These are phyloP conservation scores for Eueremaeus valkanovi DNA, from an alignment of 2,888 invertebrate genomes.

Conservation along the genomic window DNA sequence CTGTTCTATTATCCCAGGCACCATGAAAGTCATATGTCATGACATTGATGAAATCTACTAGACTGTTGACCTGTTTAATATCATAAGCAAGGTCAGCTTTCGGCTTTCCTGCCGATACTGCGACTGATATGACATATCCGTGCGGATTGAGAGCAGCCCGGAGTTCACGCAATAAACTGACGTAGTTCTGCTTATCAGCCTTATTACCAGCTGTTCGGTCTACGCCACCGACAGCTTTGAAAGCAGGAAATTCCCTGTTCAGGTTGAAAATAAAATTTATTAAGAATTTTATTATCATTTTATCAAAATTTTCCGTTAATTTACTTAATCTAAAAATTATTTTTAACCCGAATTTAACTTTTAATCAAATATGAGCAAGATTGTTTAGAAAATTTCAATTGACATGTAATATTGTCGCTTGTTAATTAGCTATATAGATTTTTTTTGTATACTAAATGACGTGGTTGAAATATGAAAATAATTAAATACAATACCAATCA, in stretches of 20 bases:
- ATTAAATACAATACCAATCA: constrained; percentile 41
- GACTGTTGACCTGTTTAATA: constrained; percentile 65
- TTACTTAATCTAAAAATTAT: too few species aligned
- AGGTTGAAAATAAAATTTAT: too few species aligned
- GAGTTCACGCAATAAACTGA: constrained; percentile 66
- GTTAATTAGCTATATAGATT: too few species aligned
- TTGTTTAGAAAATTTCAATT: too few species aligned
- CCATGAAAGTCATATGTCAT: constrained; percentile 74
- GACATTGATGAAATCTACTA: constrained; percentile 65
- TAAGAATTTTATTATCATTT: too few species aligned
- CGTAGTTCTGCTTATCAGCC: constrained; percentile 71
- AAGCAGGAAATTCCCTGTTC: background rate
- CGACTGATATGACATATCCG: constrained; percentile 70
- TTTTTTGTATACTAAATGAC: background rate
- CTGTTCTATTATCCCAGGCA: constrained; percentile 49
- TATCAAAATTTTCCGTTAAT: too few species aligned
- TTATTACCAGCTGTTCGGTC: background rate
- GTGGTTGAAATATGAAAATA: background rate
- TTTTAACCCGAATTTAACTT: too few species aligned
- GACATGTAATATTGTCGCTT: too few species aligned
- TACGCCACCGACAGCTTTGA: background rate
- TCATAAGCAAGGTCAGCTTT: constrained; percentile 75
- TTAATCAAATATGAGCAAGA: too few species aligned
- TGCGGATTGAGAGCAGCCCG: constrained; percentile 61
- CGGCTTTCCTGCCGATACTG: constrained; percentile 70